Evolutionary conservation across 2,797 vertebrate species (phyloP), one percentile per base, ranked within the genome.

Genomic region (Miichthys miiuy): DNA sequence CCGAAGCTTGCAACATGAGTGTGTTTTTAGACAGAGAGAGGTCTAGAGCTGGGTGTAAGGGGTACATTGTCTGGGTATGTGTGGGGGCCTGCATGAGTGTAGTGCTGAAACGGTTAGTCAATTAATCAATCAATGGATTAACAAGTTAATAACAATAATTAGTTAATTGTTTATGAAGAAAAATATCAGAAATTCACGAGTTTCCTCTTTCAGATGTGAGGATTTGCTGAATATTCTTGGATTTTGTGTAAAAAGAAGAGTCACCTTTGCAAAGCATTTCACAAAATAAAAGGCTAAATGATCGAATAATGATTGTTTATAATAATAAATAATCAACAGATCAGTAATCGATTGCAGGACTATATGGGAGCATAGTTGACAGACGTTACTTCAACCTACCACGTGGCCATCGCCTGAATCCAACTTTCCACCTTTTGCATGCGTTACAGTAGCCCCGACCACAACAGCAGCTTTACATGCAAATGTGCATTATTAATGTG

Each of bases 1-100:
- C 96, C 94, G 95, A 97, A 97, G 94, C 96, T 94, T 92, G 94
- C 95, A 95, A 95, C 96, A 95, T 91, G 91, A 94, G 94, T 80
- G 85, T 88, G 81, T 76, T 82, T 89, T 84, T 68, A 85, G 70
- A 80, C 72, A 62, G 65, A 77, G 77, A 60, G 73, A 75, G 30
- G 77, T 81, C 70, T n/a, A 27, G 60, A 47, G 76, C 64, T 60
- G 72, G 13, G 50, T 63, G 61, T 69, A 65, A 18, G 14, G 52
- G 44, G 16, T 50, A 48, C 23, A 54, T 60, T 77, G 63, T 68
- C 20, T 77, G n/a, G 50, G 44, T 65, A 47, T 60, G 44, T 82
- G 94, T 75, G 50, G 34, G 62, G 63, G 30, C 46, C 50, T 74
- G 51, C 50, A 21, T 58, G 51, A 21, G 20, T 18, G 67, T 42